Evolutionary conservation across 2,113 vertebrate genomes (phyloP).

Genomic region (Octodon degus): DNA sequence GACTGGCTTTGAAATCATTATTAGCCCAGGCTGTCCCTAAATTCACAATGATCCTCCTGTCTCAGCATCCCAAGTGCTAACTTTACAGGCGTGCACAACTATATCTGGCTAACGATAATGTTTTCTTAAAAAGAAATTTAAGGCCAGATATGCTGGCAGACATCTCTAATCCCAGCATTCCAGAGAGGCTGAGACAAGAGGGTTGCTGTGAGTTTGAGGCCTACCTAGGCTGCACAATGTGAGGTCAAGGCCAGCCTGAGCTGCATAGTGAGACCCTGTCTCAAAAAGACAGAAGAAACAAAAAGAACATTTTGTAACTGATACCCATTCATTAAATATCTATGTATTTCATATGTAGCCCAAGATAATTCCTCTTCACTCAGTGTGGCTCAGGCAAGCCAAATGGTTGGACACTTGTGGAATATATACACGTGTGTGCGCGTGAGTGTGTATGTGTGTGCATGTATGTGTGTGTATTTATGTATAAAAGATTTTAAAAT

Average conservation of each 20-base stretch:
- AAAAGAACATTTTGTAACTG: not conserved
- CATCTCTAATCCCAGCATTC: too few species aligned
- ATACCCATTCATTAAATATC: not conserved
- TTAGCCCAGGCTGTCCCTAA: not conserved
- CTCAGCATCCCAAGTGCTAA: not conserved
- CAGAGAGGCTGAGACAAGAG: too few species aligned
- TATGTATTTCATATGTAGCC: not conserved
- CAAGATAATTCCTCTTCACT: not conserved
- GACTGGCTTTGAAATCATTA: too few species aligned
- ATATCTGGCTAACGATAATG: not conserved
- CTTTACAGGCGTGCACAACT: not conserved
- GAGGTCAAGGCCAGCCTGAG: too few species aligned
- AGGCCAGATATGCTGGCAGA: too few species aligned
- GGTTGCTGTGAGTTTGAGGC: too few species aligned
- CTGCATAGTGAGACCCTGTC: too few species aligned
- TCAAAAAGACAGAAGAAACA: too few species aligned
- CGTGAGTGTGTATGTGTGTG: not conserved
- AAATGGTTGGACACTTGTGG: not conserved
- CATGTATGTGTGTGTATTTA: not conserved
- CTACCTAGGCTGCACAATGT: too few species aligned
- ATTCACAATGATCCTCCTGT: not conserved
- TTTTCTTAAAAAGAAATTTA: not conserved
- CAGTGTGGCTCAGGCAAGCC: not conserved
- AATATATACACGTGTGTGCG: not conserved
- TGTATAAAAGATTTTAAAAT: not conserved